Percentiles rank a stretch among this genome's conserved stretches.
Evolutionary conservation across 2,888 invertebrate genomes (phyloP).

Genomic region (Drosophila demipolita): DNA sequence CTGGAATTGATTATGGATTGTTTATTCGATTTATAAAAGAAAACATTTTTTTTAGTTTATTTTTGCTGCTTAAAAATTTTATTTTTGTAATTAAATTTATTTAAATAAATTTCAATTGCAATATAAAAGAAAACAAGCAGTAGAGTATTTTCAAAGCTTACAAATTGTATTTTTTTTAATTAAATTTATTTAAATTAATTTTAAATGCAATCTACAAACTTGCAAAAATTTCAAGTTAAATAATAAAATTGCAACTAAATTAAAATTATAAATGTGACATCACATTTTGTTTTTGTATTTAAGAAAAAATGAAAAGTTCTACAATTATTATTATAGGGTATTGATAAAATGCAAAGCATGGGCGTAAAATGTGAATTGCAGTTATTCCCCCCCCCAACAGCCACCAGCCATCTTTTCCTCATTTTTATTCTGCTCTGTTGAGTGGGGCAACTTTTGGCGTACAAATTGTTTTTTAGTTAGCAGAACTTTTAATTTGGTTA

Average conservation of each 20-base stretch:
- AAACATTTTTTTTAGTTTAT: not conserved
- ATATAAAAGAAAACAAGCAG: not conserved
- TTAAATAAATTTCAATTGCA: not conserved
- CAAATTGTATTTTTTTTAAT: no score
- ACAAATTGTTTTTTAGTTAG: conserved; percentile 79
- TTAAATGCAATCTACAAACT: no score
- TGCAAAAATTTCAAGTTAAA: not conserved
- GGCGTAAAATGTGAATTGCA: conserved; percentile 24
- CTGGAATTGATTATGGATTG: not conserved
- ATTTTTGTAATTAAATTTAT: not conserved
- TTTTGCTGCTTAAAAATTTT: not conserved
- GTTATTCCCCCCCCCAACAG: not conserved
- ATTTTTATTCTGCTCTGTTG: conserved; percentile 17
- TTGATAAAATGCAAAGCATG: conserved; percentile 16
- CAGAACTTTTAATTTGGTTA: conserved; percentile 76
- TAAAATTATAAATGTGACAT: not conserved
- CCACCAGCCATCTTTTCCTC: not conserved
- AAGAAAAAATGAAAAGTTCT: not conserved
- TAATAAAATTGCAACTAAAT: not conserved
- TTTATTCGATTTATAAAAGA: not conserved
- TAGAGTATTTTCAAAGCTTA: not conserved
- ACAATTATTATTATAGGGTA: conserved; percentile 6
- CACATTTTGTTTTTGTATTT: not conserved
- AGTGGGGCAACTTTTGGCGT: conserved; percentile 69
- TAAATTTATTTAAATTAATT: not conserved